Conservation (phyloP, 2,797 vertebrate species). For the Thripadectes ignobilis region DNA sequence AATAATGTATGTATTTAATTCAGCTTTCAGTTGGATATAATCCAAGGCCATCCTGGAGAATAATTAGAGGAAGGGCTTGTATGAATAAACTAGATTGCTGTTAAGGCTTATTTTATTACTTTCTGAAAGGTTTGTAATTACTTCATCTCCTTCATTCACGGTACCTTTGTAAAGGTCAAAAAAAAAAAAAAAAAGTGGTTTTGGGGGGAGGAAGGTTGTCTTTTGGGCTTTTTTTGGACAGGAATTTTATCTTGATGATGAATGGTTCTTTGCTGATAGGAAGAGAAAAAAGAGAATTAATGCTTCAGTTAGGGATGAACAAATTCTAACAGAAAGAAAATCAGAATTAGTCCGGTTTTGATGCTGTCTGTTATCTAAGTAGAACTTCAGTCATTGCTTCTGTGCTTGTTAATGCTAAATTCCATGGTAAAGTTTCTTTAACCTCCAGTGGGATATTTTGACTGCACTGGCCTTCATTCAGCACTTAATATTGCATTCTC, state of each 20-base stretch:
- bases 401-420: not conserved
- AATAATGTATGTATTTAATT: slow-evolving; percentile 64
- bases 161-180: slow-evolving; percentile 31
- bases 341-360: not conserved
- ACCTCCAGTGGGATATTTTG: not conserved
- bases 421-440: not conserved
- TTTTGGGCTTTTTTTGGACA: not conserved
- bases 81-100: slow-evolving; percentile 51
- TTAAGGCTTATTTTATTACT: slow-evolving; percentile 36
- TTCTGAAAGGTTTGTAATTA: slow-evolving; percentile 50
- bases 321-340: slow-evolving; percentile 10
- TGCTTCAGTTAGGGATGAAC: slow-evolving; percentile 8
- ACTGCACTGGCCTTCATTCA: not conserved
- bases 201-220: not conserved
- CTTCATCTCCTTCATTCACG: slow-evolving; percentile 52
- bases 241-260: slow-evolving; percentile 33
- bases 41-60: slow-evolving; percentile 21
- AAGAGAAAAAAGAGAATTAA: not conserved
- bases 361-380: not conserved
- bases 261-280: slow-evolving; percentile 14
- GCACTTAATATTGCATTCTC: not conserved
- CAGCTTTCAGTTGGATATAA: not conserved
- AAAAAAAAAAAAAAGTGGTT: not conserved
- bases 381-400: not conserved
- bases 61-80: slow-evolving; percentile 40